Base-by-base conservation (phyloP, 2,113 vertebrate species). In the Tachysurus fulvidraco region DNA sequence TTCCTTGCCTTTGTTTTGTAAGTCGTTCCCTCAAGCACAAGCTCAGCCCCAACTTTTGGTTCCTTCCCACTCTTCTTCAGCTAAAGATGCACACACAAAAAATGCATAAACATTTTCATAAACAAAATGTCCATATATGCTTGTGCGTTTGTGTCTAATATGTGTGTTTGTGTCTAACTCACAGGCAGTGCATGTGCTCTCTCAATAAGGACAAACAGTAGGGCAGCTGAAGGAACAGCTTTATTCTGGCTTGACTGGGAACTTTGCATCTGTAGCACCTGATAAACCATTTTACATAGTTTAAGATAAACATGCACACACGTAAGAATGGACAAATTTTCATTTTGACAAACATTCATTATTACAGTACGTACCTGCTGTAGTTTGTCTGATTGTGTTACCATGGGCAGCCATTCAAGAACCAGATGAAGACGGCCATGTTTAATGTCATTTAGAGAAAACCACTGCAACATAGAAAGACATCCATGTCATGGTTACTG, bases 51-150 rank as follows among this genome's bases (percentile, higher is more conserved):
- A 36, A 96, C 92, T 88, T 94, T 95, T 55, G 97, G 96, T 5
- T 95, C 95, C 91, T 97, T 97, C 86, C 95, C 95, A 64, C 96
- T 96, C 91, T 96, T 98, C 88, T 95, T 96, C 64, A 97, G 87
- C 97, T 98, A 81, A 7, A 88, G 46, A 82, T 36, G n/a, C 65
- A 73, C 8, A 28, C 36, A 86, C 13, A 87, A 41, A 57, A 79
- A 50, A 85, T 52, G 9, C 19, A 74, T 83, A 46, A 46, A 14
- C 13, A 21, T 60, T 76, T 74, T 25, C 52, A 36, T 54, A 55
- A 21, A 41, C 1, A 25, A 59, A 44, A 36, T 7, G 36, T 17
- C 28, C 19, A 5, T 19, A 16, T 21, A 1, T 73, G 69, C 19
- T 17, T 41, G 17, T 41, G 30, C 41, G 16, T 41, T 17, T 44